Evolutionary conservation across 2,797 vertebrate species (phyloP).

Genomic region (Pseudochirops cupreus): DNA sequence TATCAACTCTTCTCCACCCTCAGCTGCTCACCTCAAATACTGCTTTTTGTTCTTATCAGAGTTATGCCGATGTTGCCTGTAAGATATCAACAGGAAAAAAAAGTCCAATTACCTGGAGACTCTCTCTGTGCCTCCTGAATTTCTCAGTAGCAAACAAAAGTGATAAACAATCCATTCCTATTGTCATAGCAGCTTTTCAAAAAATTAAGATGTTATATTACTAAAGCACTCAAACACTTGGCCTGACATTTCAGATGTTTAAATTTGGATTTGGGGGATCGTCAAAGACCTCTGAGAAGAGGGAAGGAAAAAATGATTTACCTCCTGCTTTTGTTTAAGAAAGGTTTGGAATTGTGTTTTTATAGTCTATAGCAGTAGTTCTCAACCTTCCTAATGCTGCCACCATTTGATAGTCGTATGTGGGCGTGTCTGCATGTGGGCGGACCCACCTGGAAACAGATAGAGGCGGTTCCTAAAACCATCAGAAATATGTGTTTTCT

Average conservation of each 20-base stretch:
- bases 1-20: conserved; percentile 45
- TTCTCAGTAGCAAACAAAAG: conserved; percentile 55
- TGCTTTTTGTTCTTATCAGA: conserved; percentile 51
- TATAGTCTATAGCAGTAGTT: not conserved
- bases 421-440: too few relatives aligned
- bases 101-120: conserved; percentile 53
- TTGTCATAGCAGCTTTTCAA: conserved; percentile 44
- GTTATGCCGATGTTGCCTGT: conserved; percentile 21
- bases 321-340: not conserved
- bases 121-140: conserved; percentile 30
- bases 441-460: too few relatives aligned
- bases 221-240: conserved; percentile 54
- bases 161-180: conserved; percentile 53
- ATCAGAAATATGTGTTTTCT: too few relatives aligned
- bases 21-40: conserved; percentile 20
- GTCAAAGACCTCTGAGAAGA: not conserved
- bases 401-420: too few relatives aligned
- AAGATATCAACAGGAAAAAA: conserved; percentile 53
- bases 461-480: too few relatives aligned
- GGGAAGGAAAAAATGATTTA: not conserved
- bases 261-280: not conserved
- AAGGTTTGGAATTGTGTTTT: not conserved
- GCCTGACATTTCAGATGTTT: not conserved
- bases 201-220: conserved; percentile 27
- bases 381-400: too few relatives aligned